phyloP scores from a whole-genome alignment of 2,888 invertebrate species.

The Ischnus inquisitorius region DNA sequence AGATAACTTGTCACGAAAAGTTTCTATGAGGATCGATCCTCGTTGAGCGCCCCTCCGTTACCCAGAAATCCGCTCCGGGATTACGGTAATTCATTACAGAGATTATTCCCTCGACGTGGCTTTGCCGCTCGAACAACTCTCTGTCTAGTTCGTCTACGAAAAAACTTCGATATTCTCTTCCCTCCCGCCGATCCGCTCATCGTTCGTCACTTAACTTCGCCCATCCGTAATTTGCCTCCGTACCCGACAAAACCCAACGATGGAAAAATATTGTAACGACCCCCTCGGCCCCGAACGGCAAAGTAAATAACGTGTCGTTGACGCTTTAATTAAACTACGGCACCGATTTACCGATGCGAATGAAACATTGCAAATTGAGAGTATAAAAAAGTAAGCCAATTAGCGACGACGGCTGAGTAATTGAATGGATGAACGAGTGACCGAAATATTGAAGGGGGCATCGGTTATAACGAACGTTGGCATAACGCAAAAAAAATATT shows the following conservation, averaged over 20 bases:
- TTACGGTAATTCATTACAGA: slow-evolving; percentile 68
- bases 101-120: slow-evolving; percentile 66
- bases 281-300: background rate
- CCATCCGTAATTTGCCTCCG: slow-evolving; percentile 42
- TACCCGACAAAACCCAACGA: slow-evolving; percentile 24
- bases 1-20: slow-evolving; percentile 32
- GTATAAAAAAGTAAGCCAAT: background rate
- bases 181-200: background rate
- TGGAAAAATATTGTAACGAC: slow-evolving; percentile 36
- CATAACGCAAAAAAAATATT: background rate
- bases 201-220: slow-evolving; percentile 36
- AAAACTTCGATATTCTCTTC: slow-evolving; percentile 34
- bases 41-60: slow-evolving; percentile 52
- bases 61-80: slow-evolving; percentile 61
- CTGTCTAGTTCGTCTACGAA: slow-evolving; percentile 32
- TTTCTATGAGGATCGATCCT: slow-evolving; percentile 57
- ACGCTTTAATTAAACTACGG: slow-evolving; percentile 19
- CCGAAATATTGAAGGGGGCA: background rate
- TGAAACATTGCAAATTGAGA: slow-evolving; percentile 1
- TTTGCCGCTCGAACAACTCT: slow-evolving; percentile 63
- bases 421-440: slow-evolving; percentile 11
- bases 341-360: slow-evolving; percentile 16
- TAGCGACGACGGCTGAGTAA: slow-evolving; percentile 13
- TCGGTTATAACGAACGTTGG: background rate
- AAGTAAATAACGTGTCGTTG: slow-evolving; percentile 38